Percentiles rank a stretch among this genome's conserved stretches.
Evolutionary conservation across 1,140 invertebrate genomes (phyloP).

Genomic region (Andricus grossulariae): DNA sequence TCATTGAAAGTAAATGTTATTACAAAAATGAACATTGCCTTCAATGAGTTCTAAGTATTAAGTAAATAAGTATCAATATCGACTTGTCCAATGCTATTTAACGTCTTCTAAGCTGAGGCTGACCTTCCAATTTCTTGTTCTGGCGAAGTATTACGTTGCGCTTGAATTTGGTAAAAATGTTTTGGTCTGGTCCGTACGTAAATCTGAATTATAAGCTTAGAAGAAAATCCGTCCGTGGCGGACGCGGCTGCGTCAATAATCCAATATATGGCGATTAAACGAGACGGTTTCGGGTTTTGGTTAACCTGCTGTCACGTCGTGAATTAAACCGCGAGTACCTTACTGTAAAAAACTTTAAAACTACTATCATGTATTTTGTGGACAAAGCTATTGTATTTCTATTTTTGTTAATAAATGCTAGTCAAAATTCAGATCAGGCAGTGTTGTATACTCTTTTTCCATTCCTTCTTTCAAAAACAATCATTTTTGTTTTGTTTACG

Average conservation of each 20-base stretch:
- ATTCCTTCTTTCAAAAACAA: no score
- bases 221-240: slow-evolving; percentile 45
- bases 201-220: slow-evolving; percentile 31
- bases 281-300: neutral
- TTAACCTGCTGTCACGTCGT: slow-evolving; percentile 30
- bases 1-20: neutral
- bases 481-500: no score
- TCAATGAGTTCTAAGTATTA: neutral
- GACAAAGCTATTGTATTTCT: slow-evolving; percentile 43
- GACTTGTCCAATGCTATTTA: slow-evolving; percentile 19
- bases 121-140: neutral
- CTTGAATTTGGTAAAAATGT: neutral
- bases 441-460: no score
- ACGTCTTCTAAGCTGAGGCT: slow-evolving; percentile 4
- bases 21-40: neutral
- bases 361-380: slow-evolving; percentile 44
- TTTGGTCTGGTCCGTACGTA: neutral
- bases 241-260: slow-evolving; percentile 33
- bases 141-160: neutral
- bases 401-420: slow-evolving; percentile 53
- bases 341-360: slow-evolving; percentile 12
- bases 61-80: neutral
- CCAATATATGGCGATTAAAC: neutral
- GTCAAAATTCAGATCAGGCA: slow-evolving; percentile 22
- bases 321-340: slow-evolving; percentile 21